Conservation (phyloP, 1,140 invertebrate genomes). For the Solenopsis invicta region DNA sequence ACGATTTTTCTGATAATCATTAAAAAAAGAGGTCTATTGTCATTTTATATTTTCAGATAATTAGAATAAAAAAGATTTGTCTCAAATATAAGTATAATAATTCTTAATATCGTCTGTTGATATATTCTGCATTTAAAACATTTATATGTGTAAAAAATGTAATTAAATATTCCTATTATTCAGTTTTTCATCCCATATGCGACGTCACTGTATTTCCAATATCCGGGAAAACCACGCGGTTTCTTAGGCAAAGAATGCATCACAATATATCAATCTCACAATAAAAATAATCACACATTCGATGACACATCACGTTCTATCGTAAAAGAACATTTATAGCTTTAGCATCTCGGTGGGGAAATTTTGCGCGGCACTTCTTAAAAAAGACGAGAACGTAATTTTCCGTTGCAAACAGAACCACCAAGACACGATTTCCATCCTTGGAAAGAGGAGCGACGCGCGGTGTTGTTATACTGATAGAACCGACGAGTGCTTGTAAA, state of each 20-base stretch:
- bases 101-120: neutral
- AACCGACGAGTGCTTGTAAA: neutral
- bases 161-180: constrained; percentile 1
- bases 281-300: neutral
- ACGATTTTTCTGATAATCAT: neutral
- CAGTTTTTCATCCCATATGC: neutral
- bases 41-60: neutral
- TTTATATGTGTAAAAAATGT: neutral
- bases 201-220: neutral
- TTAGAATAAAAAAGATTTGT: neutral
- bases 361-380: constrained; percentile 4
- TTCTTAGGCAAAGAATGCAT: constrained; percentile 1
- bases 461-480: neutral
- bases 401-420: neutral
- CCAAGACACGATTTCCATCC: neutral
- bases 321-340: neutral
- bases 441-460: constrained; percentile 18
- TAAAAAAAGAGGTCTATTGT: neutral
- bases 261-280: neutral
- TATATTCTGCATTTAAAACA: neutral
- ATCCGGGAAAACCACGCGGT: neutral
- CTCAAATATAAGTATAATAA: neutral
- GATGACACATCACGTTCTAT: neutral
- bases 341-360: neutral
- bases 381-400: neutral